Base-by-base conservation (phyloP, 2,797 vertebrate genomes). In the Eurystomus glaucurus region DNA sequence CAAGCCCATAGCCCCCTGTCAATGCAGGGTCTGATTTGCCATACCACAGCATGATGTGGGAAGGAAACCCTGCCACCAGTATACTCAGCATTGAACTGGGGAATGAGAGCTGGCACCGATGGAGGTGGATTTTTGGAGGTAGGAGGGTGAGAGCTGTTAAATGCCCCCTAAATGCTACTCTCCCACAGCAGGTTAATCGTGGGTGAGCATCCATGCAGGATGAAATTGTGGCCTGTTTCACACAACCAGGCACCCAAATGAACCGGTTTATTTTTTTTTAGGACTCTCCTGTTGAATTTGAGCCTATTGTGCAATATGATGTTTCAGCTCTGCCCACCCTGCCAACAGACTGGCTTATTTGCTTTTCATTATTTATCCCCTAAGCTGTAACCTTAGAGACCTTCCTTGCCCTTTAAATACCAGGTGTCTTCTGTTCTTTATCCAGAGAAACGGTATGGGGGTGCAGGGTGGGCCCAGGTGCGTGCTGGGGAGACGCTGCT, bases 41-140 rank as follows among this genome's bases (percentile, higher is more conserved):
- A 1, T 19, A 23, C 1, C 17, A 4, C 14, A 28, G 25, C 10
- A 10, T 1, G 0, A 9, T 1, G 0, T 5, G 43, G 65, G 46
- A 35, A 14, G 26, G 54, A 48, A 88, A 8, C 39, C 5, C 57
- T 71, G 55, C 4, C 62, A 4, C 26, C 0, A 0, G 18, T 19
- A 41, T 14, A 16, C 43, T 4, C 1, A 2, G 35, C 35, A 18
- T 0, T 0, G 0, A 52, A 28, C 26, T 7, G 48, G 37, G 16
- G 55, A 3, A n/a, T 0, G 62, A 37, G 58, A 41, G 41, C n/a
- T 2, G 3, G 9, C 1, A 8, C 0, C 0, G 4, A 21, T 13
- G 21, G 18, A 50, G 29, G 33, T 10, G 33, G 64, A 11, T 11
- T 62, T 88, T 13, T 33, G 28, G 33, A 60, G 31, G 60, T 8